Conservation (phyloP, 2,888 invertebrate genomes). For the Sarcophaga subvicina region DNA sequence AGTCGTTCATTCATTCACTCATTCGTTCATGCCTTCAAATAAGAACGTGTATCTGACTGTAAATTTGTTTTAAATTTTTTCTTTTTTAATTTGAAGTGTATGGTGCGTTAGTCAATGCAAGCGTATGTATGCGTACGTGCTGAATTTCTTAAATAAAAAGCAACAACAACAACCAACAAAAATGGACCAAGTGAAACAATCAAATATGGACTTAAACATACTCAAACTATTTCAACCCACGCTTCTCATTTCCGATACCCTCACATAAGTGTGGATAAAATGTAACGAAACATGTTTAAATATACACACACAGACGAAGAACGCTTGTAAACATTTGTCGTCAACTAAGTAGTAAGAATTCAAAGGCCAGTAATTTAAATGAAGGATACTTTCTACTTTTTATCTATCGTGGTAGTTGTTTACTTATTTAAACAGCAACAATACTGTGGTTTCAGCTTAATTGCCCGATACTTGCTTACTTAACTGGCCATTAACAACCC, state of each 20-base stretch:
- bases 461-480: too few species aligned
- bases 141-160: constrained; percentile 54
- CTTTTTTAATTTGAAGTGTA: background rate
- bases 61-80: background rate
- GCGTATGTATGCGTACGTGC: constrained; percentile 58
- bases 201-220: constrained; percentile 35
- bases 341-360: background rate
- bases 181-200: constrained; percentile 45
- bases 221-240: background rate
- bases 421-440: too few species aligned
- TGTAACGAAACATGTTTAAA: constrained; percentile 7
- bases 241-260: background rate
- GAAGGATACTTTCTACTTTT: too few species aligned
- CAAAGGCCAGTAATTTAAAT: too few species aligned
- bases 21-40: constrained; percentile 40
- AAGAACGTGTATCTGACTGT: constrained; percentile 52
- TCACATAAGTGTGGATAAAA: constrained; percentile 12
- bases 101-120: constrained; percentile 7
- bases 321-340: background rate
- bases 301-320: constrained; percentile 8
- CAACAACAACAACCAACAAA: background rate
- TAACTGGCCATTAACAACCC: too few species aligned
- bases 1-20: constrained; percentile 5
- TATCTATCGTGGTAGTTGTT: too few species aligned
- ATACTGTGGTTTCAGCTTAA: too few species aligned